Evolutionary conservation across 2,113 vertebrate genomes (phyloP).

Genomic region (Trogon melanurus): DNA sequence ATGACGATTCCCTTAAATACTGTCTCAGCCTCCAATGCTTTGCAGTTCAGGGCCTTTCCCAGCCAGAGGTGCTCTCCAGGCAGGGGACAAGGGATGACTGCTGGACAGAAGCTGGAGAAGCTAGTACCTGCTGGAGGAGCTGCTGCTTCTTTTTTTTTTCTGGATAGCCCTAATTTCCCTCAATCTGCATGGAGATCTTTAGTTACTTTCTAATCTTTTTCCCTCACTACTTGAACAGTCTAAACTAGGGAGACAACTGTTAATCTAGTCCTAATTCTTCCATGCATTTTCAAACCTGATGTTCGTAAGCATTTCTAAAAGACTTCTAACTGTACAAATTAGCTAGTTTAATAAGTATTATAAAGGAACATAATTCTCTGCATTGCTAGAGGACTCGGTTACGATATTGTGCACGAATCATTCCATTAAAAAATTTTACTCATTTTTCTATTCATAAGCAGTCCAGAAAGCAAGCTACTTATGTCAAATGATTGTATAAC

Average conservation of each 20-base stretch:
- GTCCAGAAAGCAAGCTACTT: not conserved
- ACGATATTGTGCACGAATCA: not conserved
- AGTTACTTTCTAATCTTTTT: not conserved
- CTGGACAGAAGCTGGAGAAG: not conserved
- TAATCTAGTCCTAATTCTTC: not conserved
- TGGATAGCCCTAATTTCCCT: not conserved
- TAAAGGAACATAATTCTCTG: not conserved
- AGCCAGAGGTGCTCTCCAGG: not conserved
- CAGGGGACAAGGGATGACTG: not conserved
- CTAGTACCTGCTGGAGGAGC: too few relatives aligned
- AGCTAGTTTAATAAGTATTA: not conserved
- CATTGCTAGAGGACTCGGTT: not conserved
- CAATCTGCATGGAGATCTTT: not conserved
- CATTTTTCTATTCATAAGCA: not conserved
- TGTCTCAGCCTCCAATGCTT: not conserved
- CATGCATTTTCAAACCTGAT: not conserved
- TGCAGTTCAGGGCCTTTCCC: not conserved
- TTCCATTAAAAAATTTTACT: not conserved
- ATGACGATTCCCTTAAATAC: not conserved
- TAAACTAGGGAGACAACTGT: not conserved
- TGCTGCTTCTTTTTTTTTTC: not conserved
- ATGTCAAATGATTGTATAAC: not conserved
- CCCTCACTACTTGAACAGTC: not conserved
- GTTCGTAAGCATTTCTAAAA: not conserved
- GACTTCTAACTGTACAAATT: not conserved